These are phyloP conservation scores for Melinaea marsaeus DNA, from an alignment of 2,888 invertebrate genomes.

Conservation along the genomic window DNA sequence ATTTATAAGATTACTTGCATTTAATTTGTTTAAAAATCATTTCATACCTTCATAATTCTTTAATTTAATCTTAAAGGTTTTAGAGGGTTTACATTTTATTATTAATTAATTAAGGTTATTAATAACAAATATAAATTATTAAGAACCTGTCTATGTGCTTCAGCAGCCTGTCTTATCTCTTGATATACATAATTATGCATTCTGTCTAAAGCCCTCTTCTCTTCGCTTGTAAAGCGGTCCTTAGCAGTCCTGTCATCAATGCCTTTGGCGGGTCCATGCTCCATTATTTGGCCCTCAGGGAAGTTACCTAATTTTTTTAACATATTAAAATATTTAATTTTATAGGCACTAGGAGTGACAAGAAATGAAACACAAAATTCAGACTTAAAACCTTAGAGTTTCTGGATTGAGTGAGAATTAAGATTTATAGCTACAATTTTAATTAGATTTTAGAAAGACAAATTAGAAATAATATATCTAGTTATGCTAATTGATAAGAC, in stretches of 20 bases:
- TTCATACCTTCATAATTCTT: too few species aligned
- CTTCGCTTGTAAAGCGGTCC: constrained; percentile 90
- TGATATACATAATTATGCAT: constrained; percentile 96
- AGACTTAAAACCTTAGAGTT: too few species aligned
- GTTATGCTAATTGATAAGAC: background rate
- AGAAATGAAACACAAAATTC: background rate
- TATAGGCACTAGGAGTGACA: background rate
- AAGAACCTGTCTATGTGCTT: constrained; percentile 94
- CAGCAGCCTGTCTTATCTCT: constrained; percentile 96
- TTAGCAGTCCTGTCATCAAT: constrained; percentile 91
- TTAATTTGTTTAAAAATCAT: too few species aligned
- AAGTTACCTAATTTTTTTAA: constrained; percentile 70
- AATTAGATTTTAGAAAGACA: too few species aligned
- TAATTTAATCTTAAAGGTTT: too few species aligned
- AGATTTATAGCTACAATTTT: too few species aligned
- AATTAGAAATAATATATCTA: too few species aligned
- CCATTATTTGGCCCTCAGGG: constrained; percentile 93
- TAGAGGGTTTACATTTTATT: constrained; percentile 1
- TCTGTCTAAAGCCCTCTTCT: constrained; percentile 92
- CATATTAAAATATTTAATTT: background rate
- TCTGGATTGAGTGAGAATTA: too few species aligned
- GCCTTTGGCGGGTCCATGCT: constrained; percentile 83
- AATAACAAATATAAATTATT: background rate
- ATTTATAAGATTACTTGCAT: too few species aligned
- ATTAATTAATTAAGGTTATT: background rate